Percentiles rank a stretch among this genome's conserved stretches.
These are phyloP conservation scores for Suncus etruscus DNA, from an alignment of 2,113 vertebrate species.

Conservation along the genomic window DNA sequence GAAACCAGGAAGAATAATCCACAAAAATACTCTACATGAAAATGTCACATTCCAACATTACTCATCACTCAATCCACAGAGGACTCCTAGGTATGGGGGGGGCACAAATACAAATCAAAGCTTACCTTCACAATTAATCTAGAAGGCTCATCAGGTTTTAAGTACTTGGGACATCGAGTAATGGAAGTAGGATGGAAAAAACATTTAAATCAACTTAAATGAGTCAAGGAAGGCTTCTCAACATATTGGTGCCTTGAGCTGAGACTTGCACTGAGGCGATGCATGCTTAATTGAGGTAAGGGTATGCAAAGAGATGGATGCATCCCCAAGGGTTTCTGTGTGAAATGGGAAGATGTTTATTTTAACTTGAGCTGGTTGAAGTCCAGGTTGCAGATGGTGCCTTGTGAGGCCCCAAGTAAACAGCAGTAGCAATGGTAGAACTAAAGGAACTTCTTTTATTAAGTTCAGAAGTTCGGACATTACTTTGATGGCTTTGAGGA, in stretches of 20 bases:
- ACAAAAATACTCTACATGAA: background rate
- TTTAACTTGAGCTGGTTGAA: background rate
- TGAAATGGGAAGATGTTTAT: background rate
- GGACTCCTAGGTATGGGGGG: background rate
- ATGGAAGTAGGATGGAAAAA: conserved; percentile 21
- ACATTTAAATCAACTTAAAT: background rate
- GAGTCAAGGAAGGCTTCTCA: background rate
- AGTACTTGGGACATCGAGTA: background rate
- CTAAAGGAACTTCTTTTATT: background rate
- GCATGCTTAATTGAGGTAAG: background rate
- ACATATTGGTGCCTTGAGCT: background rate
- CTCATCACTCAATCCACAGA: background rate
- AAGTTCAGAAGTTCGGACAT: conserved; percentile 1
- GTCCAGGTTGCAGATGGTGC: background rate
- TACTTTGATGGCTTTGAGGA: background rate
- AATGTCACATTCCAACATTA: background rate
- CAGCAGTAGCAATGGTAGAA: background rate
- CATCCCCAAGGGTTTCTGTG: background rate
- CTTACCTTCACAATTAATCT: background rate
- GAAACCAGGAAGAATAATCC: background rate
- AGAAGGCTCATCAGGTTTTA: background rate
- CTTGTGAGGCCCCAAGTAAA: background rate
- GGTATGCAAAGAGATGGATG: background rate
- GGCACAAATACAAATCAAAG: background rate
- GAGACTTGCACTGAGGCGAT: background rate